phyloP scores from a whole-genome alignment of 2,797 vertebrate genomes.

The Spea hammondii region DNA sequence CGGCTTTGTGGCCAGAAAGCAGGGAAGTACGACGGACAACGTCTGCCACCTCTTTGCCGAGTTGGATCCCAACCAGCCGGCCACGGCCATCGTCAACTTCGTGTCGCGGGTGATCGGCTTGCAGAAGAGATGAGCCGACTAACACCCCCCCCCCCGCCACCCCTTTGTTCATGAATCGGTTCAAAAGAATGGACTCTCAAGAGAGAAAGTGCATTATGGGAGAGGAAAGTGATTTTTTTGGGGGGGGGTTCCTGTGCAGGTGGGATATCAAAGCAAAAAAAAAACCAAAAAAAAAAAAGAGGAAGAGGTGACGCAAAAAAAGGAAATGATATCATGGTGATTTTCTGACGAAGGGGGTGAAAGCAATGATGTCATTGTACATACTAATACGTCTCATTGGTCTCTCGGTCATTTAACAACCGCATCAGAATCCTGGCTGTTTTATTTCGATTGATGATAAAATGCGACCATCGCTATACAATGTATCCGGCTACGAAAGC shows the following conservation, averaged over 20 bases:
- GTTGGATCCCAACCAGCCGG: constrained; percentile 90
- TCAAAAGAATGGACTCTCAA: no score
- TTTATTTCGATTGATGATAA: constrained; percentile 13
- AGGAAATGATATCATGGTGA: constrained; percentile 61
- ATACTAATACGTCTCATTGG: constrained; percentile 68
- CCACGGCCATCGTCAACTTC: constrained; percentile 95
- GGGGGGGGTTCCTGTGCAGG: constrained; percentile 52
- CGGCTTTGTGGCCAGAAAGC: constrained; percentile 94
- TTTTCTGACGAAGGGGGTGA: constrained; percentile 63
- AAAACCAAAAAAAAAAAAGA: constrained; percentile 52
- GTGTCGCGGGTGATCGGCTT: constrained; percentile 86
- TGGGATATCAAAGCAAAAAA: constrained; percentile 50
- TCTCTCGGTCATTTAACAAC: constrained; percentile 62
- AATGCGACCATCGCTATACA: constrained; percentile 23
- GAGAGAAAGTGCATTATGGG: no score
- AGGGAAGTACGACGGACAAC: constrained; percentile 97
- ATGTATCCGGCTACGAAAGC: constrained; percentile 33
- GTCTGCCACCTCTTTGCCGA: constrained; percentile 96
- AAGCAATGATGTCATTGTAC: constrained; percentile 62
- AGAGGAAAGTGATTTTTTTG: constrained; percentile 68
- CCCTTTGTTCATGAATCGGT: no score
- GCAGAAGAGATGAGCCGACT: constrained; percentile 86
- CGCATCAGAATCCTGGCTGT: constrained; percentile 19
- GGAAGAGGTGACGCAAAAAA: constrained; percentile 56
- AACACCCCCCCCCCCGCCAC: constrained; percentile 37